A percentile compares a stretch with the other conserved stretches of the same genome.
These are phyloP conservation scores for Phengaris arion DNA, from an alignment of 2,888 invertebrate species.

Conservation along the genomic window DNA sequence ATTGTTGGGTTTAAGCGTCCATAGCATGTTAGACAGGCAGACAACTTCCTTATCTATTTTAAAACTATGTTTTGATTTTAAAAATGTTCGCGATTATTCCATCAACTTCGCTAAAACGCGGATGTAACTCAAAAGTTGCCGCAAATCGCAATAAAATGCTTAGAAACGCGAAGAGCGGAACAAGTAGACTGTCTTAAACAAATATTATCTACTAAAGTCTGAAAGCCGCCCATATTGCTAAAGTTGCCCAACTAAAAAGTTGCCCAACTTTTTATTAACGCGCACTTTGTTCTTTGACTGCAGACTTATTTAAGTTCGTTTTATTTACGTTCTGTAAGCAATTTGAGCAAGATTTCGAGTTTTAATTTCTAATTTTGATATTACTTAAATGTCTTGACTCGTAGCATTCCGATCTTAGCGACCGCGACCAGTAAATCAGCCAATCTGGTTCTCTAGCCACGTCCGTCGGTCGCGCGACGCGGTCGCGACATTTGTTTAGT, in stretches of 20 bases:
- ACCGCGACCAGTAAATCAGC: no score
- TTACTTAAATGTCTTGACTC: no score
- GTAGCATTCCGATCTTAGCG: no score
- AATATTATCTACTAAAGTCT: constrained; percentile 43
- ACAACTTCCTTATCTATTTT: background rate
- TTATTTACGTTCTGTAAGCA: constrained; percentile 10
- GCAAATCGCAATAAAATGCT: constrained; percentile 25
- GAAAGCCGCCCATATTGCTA: constrained; percentile 68
- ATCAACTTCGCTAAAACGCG: background rate
- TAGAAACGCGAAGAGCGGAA: constrained; percentile 26
- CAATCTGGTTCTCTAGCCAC: no score
- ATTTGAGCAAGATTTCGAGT: constrained; percentile 4
- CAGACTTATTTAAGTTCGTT: constrained; percentile 45
- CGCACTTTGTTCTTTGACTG: constrained; percentile 58
- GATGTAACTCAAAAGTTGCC: constrained; percentile 21
- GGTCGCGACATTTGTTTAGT: no score
- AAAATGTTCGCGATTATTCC: constrained; percentile 8
- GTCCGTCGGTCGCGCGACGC: no score
- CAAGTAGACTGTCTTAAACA: constrained; percentile 33
- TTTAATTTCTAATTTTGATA: background rate
- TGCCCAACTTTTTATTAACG: constrained; percentile 60
- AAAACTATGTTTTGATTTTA: background rate
- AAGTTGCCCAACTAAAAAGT: constrained; percentile 56
- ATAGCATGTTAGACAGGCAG: no score
- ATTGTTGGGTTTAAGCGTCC: no score